Evolutionary conservation across 2,888 invertebrate species (phyloP).

Genomic region (Perizoma flavofasciatum): DNA sequence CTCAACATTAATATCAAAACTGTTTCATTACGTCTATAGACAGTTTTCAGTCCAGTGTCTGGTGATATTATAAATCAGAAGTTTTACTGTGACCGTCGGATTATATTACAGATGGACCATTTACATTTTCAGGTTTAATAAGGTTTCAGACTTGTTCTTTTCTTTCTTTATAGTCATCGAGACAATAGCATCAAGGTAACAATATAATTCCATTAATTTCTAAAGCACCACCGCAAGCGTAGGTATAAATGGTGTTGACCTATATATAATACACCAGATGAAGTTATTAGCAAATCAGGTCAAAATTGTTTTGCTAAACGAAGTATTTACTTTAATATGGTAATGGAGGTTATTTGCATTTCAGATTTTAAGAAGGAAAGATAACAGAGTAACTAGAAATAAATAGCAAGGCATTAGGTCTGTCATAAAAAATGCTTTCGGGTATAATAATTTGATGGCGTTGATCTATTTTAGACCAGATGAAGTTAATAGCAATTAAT

Average conservation of each 20-base stretch:
- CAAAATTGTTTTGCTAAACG: slow-evolving; percentile 11
- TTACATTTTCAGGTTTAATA: too few species aligned
- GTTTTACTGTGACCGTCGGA: too few species aligned
- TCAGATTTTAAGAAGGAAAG: slow-evolving; percentile 1
- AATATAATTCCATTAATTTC: neutral
- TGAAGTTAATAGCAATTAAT: too few species aligned
- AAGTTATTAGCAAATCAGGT: slow-evolving; percentile 34
- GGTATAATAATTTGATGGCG: too few species aligned
- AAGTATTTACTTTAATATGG: slow-evolving; percentile 13
- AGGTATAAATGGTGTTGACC: slow-evolving; percentile 25
- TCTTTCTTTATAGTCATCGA: neutral
- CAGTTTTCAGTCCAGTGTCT: too few species aligned
- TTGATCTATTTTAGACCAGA: too few species aligned
- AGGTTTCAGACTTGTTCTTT: too few species aligned
- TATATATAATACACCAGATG: slow-evolving; percentile 28
- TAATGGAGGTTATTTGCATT: slow-evolving; percentile 15
- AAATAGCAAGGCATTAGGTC: neutral
- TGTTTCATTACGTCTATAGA: too few species aligned
- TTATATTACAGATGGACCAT: too few species aligned
- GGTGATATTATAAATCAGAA: too few species aligned
- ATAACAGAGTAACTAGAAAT: slow-evolving; percentile 5
- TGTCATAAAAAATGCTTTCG: neutral
- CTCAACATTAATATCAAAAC: too few species aligned
- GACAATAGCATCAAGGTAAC: neutral
- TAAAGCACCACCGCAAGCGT: neutral